phyloP scores from a whole-genome alignment of 2,797 vertebrate species.

The Sebastolobus alascanus region DNA sequence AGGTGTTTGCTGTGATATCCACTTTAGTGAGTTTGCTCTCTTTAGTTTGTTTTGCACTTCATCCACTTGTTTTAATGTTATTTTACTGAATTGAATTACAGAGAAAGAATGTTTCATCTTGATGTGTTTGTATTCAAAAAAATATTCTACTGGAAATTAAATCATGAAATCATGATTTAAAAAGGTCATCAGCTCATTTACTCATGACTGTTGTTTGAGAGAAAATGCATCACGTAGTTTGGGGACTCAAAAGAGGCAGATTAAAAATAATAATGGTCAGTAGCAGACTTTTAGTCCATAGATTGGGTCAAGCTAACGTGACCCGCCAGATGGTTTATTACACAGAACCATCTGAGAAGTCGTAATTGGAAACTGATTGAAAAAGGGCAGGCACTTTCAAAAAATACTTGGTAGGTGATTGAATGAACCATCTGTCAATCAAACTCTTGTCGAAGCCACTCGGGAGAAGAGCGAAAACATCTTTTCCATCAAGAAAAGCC shows the following conservation, averaged over 20 bases:
- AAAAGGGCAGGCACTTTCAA: no score
- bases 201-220: neutral
- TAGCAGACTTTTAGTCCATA: neutral
- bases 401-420: no score
- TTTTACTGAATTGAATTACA: neutral
- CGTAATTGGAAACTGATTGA: no score
- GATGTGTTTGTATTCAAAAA: neutral
- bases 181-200: neutral
- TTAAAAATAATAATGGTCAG: neutral
- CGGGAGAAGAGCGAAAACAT: no score
- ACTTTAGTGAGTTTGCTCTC: neutral
- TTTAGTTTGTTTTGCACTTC: neutral
- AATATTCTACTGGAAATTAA: neutral
- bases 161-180: neutral
- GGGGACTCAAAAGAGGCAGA: neutral
- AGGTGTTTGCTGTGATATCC: no score
- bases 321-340: no score
- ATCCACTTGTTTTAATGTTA: neutral
- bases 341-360: no score
- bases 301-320: neutral
- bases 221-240: neutral
- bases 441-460: accelerated
- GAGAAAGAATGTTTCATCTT: neutral
- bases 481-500: accelerated
- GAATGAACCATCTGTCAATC: no score